Evolutionary conservation across 2,888 invertebrate genomes (phyloP), one percentile per base, ranked within the genome.

Genomic region (Shargacucullia verbasci): DNA sequence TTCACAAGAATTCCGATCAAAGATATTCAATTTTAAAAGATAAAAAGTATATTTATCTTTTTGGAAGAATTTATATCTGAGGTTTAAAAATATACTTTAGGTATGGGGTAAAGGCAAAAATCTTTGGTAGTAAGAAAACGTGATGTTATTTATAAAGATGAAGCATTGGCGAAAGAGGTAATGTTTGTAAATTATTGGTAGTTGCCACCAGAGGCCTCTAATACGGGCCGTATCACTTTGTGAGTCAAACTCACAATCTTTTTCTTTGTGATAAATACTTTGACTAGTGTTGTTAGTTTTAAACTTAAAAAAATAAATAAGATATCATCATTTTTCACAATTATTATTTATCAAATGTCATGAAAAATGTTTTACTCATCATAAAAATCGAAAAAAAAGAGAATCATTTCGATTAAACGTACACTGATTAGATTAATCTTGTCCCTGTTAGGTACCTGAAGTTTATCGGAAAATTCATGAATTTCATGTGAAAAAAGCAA

Each of bases 391-490:
- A 66, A 64, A 61, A 63, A 47, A 29, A 70, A 69, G 59, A 20
- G 31, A 34, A 65, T 56, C 35, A 60, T 69, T 70, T 70, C 58
- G 60, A 66, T 68, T 64, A 47, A 68, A 67, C 49, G 50, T 68
- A 70, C 60, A 63, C 64, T 66, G 72, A 64, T 77, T 79, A 81
- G 73, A 70, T 76, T 73, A 80, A 82, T 75, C 75, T 78, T 89
- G 87, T 88, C 91, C 90, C 88, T 83, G 78, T 83, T 89, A 88
- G 92, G 92, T 92, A 92, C 92, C 92, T 93, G 91, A 92, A 80
- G 74, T 82, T 81, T 82, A 85, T 86, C 80, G 78, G 86, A 87
- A 63, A 80, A 68, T 65, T 75, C 74, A 76, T 73, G 61, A 73
- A 76, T 78, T 73, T 73, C 70, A 70, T 62, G 54, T 66, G 52